Evolutionary conservation across 1,140 invertebrate species (phyloP), one percentile per base, ranked within the genome.

Genomic region (Tetragnatha versicolor): DNA sequence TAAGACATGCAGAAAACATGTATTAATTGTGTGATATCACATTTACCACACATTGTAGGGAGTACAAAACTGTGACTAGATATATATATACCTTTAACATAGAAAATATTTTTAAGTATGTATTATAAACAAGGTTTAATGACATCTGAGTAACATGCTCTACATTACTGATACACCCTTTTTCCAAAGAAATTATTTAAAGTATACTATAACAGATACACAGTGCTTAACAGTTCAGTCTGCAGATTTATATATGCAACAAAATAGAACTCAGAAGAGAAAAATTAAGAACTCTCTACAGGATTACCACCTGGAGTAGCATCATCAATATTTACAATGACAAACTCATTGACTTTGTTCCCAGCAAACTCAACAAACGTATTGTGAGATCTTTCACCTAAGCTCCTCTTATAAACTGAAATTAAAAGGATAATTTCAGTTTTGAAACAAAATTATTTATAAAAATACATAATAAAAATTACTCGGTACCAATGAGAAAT

Each of bases 331-430:
- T 94, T 93, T 22, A 90, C 82, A 81, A 94, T 91, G 83, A 92
- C 87, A 76, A 92, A 89, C 85, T 93, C 90, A 65, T 91, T 87
- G 47, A 93, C 89, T 79, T 88, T 88, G 49, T 90, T 90, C 25
- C 93, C 93, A 70, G 92, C 89, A 86, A 92, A 94, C 82, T 91
- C 90, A n/a, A 90, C 89, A 84, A 91, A 93, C 70, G 91, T 89
- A 53, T 87, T 87, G 35, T 81, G 75, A 7, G 85, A 84, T 7
- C 86, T 83, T 0, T 82, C 84, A 49, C 89, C 88, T 66, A 87
- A 87, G 17, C 91, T 91, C 39, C 92, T 88, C 84, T 94, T 94
- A 72, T 89, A 89, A 47, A 93, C 92, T 93, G 85, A n/a, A 61
- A 66, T 90, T 89, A 75, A 68, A 72, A 33, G 60, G 22, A 55